These are phyloP conservation scores for Hemitrygon akajei DNA, from an alignment of 2,797 vertebrate genomes.

Conservation along the genomic window DNA sequence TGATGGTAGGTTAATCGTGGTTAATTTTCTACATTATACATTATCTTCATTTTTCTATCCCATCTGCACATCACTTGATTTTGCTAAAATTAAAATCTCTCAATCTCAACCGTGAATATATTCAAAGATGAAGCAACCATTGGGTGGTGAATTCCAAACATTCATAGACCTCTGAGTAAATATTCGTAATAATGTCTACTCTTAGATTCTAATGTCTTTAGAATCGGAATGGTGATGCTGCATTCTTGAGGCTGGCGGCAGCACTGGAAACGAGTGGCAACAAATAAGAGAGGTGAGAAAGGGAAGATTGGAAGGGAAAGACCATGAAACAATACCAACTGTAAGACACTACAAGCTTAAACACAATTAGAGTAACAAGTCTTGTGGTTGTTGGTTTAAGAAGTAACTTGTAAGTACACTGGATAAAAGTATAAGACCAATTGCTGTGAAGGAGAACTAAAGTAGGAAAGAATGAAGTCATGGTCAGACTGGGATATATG, in stretches of 20 bases:
- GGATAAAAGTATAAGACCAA: not conserved
- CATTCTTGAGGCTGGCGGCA: not conserved
- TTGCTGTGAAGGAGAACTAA: not conserved
- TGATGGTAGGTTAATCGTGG: too few relatives aligned
- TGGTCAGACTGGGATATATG: not conserved
- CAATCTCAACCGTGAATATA: not conserved
- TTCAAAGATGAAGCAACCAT: not conserved
- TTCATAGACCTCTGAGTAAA: not conserved
- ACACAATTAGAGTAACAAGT: not conserved
- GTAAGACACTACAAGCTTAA: not conserved
- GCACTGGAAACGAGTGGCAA: not conserved
- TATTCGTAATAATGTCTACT: too few relatives aligned
- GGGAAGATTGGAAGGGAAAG: not conserved
- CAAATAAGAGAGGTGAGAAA: too few relatives aligned
- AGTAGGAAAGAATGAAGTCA: conserved; percentile 14
- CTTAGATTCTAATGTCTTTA: not conserved
- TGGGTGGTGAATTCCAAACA: not conserved
- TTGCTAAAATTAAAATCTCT: not conserved
- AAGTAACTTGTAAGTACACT: not conserved
- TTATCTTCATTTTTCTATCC: too few relatives aligned
- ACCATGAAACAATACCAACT: not conserved
- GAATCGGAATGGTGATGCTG: not conserved
- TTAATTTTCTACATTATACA: too few relatives aligned
- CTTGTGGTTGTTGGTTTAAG: not conserved
- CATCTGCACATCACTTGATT: too few relatives aligned